These are phyloP conservation scores for Pogonomyrmex californicus DNA, from an alignment of 1,140 invertebrate species.

Conservation along the genomic window DNA sequence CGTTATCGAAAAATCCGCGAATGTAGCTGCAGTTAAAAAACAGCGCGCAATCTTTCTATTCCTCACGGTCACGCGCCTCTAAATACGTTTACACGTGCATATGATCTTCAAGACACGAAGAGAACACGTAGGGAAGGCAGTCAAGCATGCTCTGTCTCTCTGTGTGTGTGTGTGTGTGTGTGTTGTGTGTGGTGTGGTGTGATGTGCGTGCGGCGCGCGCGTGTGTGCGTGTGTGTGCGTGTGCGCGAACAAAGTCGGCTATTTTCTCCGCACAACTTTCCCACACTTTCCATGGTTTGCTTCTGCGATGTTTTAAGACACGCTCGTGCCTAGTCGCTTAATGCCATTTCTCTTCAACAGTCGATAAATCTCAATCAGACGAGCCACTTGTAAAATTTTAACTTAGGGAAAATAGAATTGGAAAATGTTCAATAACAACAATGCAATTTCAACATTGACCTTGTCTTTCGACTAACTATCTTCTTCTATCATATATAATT, in stretches of 20 bases:
- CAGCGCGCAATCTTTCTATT: conserved; percentile 24
- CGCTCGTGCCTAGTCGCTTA: neutral
- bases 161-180: no score
- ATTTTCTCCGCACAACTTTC: conserved; percentile 85
- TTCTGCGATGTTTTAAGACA: conserved; percentile 43
- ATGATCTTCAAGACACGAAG: neutral
- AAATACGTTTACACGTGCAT: neutral
- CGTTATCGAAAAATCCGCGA: conserved; percentile 14
- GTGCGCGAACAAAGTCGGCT: conserved; percentile 80
- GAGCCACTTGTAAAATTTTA: conserved; percentile 29
- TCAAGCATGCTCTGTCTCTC: neutral
- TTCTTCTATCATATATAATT: neutral
- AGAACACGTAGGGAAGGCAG: neutral
- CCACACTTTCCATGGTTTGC: conserved; percentile 84
- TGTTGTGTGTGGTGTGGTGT: conserved; percentile 47
- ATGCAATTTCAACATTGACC: neutral
- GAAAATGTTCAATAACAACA: neutral
- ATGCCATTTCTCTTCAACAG: conserved; percentile 54
- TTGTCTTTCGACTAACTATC: no score
- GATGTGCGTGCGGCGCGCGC: neutral
- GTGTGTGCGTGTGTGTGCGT: neutral
- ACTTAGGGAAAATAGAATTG: conserved; percentile 31
- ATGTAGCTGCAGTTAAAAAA: conserved; percentile 31
- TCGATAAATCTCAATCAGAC: conserved; percentile 48
- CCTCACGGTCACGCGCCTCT: conserved; percentile 14